Conservation (phyloP, 2,113 vertebrate species). For the Cacatua alba region DNA sequence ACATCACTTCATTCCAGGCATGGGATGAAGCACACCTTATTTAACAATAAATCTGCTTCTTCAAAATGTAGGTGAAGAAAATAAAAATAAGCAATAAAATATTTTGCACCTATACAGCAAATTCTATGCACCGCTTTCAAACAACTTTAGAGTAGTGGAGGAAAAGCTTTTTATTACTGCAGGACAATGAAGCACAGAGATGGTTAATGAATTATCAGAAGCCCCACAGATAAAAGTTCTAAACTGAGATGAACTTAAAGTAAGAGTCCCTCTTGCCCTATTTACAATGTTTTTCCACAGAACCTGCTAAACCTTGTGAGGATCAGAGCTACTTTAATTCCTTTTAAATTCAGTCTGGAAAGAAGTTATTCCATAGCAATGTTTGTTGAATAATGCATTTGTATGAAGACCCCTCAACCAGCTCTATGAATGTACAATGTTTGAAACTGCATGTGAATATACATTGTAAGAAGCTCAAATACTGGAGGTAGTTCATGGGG, state of each 20-base stretch:
- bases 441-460: neutral
- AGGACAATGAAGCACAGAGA: neutral
- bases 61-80: neutral
- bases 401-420: neutral
- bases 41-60: neutral
- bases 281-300: neutral
- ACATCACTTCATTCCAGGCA: neutral
- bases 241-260: neutral
- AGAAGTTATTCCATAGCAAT: neutral
- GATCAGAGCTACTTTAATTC: neutral
- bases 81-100: neutral
- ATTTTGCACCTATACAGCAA: neutral
- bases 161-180: neutral
- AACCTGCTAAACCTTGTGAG: neutral
- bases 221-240: neutral
- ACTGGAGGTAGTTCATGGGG: neutral
- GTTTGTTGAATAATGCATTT: neutral
- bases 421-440: neutral
- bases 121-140: neutral
- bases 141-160: neutral
- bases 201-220: neutral
- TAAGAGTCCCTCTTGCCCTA: neutral
- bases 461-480: neutral
- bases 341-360: neutral
- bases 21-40: neutral